Evolutionary conservation across 2,113 vertebrate genomes (phyloP).

Genomic region (Fregata magnificens): DNA sequence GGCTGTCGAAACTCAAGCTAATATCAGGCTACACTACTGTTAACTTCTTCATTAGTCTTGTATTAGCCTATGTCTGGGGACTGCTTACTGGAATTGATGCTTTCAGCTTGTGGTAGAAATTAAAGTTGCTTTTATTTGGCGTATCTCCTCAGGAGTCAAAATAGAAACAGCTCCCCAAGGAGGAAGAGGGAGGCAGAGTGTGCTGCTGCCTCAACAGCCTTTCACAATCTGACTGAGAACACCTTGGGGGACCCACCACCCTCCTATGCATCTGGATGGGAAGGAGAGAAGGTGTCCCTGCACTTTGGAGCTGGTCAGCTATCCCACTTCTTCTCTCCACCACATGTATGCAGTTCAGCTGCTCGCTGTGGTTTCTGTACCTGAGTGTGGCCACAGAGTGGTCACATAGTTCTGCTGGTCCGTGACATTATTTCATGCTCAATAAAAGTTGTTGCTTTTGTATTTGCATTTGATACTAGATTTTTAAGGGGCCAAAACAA

Average conservation of each 20-base stretch:
- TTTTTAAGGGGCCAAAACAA: not conserved
- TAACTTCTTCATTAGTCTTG: not conserved
- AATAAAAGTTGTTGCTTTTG: not conserved
- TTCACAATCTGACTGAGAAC: not conserved
- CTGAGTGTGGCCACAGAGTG: not conserved
- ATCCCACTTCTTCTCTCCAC: not conserved
- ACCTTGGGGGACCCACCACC: fast-evolving
- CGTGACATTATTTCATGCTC: not conserved
- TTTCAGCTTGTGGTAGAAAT: not conserved
- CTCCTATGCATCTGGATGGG: not conserved
- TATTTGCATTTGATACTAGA: not conserved
- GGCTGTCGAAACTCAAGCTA: not conserved
- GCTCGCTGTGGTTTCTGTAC: not conserved
- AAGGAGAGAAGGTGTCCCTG: not conserved
- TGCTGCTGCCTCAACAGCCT: not conserved
- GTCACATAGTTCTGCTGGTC: not conserved
- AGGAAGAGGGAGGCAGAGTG: not conserved
- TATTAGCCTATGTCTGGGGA: not conserved
- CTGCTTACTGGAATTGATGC: not conserved
- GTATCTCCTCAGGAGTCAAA: not conserved
- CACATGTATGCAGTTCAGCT: not conserved
- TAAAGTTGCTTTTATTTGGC: not conserved
- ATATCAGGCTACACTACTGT: not conserved
- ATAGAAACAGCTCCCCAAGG: not conserved
- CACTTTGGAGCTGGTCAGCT: not conserved